phyloP scores from a whole-genome alignment of 2,113 vertebrate genomes.

The Dasyornis broadbenti region DNA sequence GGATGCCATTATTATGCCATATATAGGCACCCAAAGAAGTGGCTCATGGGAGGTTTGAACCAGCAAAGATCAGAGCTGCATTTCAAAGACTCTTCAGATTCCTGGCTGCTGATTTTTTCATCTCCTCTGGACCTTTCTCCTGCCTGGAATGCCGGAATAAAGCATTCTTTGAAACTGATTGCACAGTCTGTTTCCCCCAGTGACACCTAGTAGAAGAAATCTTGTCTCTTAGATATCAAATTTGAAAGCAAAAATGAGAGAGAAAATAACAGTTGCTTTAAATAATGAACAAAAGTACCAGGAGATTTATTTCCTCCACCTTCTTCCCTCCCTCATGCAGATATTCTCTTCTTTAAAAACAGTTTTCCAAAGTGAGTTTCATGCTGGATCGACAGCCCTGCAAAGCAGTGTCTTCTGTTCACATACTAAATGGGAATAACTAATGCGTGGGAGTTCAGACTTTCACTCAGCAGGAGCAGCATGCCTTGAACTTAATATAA shows the following conservation, averaged over 20 bases:
- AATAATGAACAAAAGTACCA: conserved; percentile 40
- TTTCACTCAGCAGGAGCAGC: background rate
- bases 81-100: conserved; percentile 26
- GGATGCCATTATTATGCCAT: background rate
- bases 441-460: background rate
- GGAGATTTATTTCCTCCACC: background rate
- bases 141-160: conserved; percentile 4
- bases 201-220: conserved; percentile 7
- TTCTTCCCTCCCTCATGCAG: background rate
- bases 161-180: conserved; percentile 15
- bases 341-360: conserved; percentile 14
- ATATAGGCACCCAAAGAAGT: background rate
- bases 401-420: background rate
- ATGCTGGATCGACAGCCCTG: background rate
- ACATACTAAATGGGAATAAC: conserved; percentile 3
- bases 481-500: background rate
- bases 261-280: conserved; percentile 37
- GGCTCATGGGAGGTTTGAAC: background rate
- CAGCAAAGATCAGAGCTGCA: background rate
- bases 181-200: background rate
- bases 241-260: conserved; percentile 10
- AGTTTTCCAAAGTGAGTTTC: conserved; percentile 27
- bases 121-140: conserved; percentile 9
- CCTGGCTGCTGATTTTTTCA: background rate
- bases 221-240: conserved; percentile 13